Evolutionary conservation across 2,113 vertebrate genomes (phyloP).

Genomic region (Amphilophus citrinellus): DNA sequence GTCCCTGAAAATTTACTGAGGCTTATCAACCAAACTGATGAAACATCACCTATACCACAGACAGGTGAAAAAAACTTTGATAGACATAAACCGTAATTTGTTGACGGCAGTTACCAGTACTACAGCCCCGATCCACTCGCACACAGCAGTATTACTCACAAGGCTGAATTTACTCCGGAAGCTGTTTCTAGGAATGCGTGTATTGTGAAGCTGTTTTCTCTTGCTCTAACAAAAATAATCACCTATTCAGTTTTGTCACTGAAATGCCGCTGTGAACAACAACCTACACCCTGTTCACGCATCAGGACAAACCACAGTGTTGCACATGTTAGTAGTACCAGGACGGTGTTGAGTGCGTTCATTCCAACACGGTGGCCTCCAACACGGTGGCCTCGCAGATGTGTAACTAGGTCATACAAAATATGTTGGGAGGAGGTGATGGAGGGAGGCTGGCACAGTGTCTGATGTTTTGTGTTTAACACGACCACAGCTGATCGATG

Average conservation of each 20-base stretch:
- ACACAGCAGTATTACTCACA: background rate
- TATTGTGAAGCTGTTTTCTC: slow-evolving; percentile 11
- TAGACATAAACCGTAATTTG: background rate
- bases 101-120: background rate
- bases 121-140: background rate
- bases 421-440: background rate
- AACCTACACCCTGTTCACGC: slow-evolving; percentile 18
- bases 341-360: background rate
- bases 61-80: background rate
- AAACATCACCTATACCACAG: background rate
- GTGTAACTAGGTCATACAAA: slow-evolving; percentile 54
- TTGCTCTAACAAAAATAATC: background rate
- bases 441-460: slow-evolving; percentile 15
- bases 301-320: background rate
- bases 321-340: slow-evolving; percentile 29
- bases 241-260: background rate
- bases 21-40: background rate
- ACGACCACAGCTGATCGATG: slow-evolving; percentile 24
- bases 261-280: background rate
- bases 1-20: background rate
- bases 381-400: slow-evolving; percentile 42
- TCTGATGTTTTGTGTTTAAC: slow-evolving; percentile 17
- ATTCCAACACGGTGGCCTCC: slow-evolving; percentile 6
- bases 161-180: background rate
- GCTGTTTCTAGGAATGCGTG: background rate